These are phyloP conservation scores for Kryphioiulus occultus DNA, from an alignment of 2,888 invertebrate genomes.

Conservation along the genomic window DNA sequence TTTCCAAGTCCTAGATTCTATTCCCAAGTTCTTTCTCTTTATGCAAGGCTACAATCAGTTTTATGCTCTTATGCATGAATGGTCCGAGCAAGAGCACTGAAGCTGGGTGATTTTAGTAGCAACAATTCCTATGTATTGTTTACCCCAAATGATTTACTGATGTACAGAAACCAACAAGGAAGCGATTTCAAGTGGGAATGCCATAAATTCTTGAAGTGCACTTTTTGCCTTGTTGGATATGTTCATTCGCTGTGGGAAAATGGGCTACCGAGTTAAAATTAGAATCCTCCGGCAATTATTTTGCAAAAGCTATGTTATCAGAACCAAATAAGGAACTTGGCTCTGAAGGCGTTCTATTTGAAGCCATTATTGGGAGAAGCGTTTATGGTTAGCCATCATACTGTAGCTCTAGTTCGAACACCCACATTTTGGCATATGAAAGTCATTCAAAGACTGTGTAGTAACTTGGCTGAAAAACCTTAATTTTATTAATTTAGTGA, in stretches of 20 bases:
- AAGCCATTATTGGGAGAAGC: neutral
- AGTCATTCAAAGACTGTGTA: neutral
- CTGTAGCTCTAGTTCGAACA: slow-evolving; percentile 12
- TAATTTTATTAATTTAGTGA: no score
- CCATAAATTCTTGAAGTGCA: neutral
- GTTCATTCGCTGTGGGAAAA: neutral
- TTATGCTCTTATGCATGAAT: no score
- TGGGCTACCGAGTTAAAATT: slow-evolving; percentile 26
- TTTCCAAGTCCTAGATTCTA: no score
- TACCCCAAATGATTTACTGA: neutral
- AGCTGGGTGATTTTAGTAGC: neutral
- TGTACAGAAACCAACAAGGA: neutral
- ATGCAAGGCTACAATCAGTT: no score
- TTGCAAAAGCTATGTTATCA: slow-evolving; percentile 12
- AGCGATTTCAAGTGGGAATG: slow-evolving; percentile 16
- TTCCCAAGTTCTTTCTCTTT: no score
- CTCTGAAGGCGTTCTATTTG: neutral
- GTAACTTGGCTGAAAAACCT: no score
- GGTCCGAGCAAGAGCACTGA: no score
- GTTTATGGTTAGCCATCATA: neutral
- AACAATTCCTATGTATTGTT: neutral
- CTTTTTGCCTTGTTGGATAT: neutral
- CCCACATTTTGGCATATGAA: neutral
- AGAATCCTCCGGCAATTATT: neutral
- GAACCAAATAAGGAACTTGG: slow-evolving; percentile 20